Base-by-base conservation (phyloP, 2,113 vertebrate species). In the Enhydra lutris region DNA sequence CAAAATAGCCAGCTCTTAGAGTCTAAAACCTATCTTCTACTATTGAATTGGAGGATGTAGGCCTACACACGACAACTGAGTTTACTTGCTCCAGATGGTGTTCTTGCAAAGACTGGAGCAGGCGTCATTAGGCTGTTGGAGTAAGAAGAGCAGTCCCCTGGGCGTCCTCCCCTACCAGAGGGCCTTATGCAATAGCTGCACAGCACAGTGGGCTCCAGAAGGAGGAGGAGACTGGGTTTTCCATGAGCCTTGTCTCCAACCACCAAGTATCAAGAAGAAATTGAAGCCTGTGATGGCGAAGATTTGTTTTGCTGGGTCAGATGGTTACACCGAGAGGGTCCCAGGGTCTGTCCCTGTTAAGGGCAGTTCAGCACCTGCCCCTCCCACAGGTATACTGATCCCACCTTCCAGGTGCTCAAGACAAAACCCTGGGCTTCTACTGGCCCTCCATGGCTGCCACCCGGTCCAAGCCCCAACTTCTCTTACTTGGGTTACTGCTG, bases 371-470 rank as follows among this genome's bases (percentile, higher is more conserved):
- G 39, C 2, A 3, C 12, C 61, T 29, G 52, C 18, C 7, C 24
- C 17, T 29, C 26, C 11, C 55, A 45, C 31, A 11, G 26, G 55
- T 21, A 88, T 23, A 31, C 9, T 20, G 1, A 2, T 23, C 26
- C 78, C n/a, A 65, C 23, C 36, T 71, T 42, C 39, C 6, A 23
- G 31, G 31, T 31, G 20, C 67, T 69, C 39, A 67, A 42, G 65
- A 34, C 15, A 13, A 74, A 76, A 1, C 76, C 31, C 59, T 10
- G 31, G 55, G 39, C 45, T 50, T 76, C 50, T 59, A 24, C 7
- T 3, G 13, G n/a, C 1, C 6, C 13, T 50, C 31, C 78, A 4
- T 1, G 1, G 24, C 11, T 0, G 29, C 65, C 20, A 0, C 73
- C 34, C 45, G 0, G 2, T 50, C 10, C 18, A 4, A n/a, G 78